Evolutionary conservation across 2,797 vertebrate species (phyloP).

Genomic region (Channa striata): DNA sequence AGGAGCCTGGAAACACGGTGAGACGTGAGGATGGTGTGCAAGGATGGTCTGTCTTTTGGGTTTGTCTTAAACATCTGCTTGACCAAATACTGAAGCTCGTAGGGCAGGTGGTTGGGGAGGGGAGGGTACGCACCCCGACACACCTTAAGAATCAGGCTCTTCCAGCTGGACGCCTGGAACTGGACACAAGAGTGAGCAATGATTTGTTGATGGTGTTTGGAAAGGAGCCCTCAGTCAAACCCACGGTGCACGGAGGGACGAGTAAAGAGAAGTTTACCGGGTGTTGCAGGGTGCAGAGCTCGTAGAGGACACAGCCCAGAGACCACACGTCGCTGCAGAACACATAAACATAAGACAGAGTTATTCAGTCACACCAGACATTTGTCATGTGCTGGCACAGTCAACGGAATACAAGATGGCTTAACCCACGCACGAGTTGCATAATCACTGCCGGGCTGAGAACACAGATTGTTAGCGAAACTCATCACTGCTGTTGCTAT

Average conservation of each 20-base stretch:
- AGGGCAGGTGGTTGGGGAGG: slow-evolving; percentile 88
- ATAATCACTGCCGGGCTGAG: slow-evolving; percentile 15
- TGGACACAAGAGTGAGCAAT: slow-evolving; percentile 67
- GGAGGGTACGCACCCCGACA: slow-evolving; percentile 90
- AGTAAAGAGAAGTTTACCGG: slow-evolving; percentile 83
- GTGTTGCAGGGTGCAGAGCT: slow-evolving; percentile 92
- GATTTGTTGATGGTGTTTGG: slow-evolving; percentile 30
- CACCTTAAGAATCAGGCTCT: slow-evolving; percentile 94
- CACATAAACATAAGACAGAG: slow-evolving; percentile 45
- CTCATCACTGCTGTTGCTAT: slow-evolving; percentile 2
- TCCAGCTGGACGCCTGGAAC: slow-evolving; percentile 97
- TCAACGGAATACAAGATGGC: neutral
- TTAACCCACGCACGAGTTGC: slow-evolving; percentile 14
- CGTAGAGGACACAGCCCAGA: slow-evolving; percentile 94
- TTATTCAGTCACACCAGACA: slow-evolving; percentile 57
- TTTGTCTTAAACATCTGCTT: slow-evolving; percentile 94
- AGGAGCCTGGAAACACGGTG: slow-evolving; percentile 82
- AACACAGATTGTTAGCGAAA: no score
- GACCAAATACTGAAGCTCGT: slow-evolving; percentile 89
- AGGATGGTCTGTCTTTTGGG: slow-evolving; percentile 90
- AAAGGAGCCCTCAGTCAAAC: slow-evolving; percentile 27
- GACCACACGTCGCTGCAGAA: slow-evolving; percentile 95
- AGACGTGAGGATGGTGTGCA: slow-evolving; percentile 89
- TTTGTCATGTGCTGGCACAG: slow-evolving; percentile 37
- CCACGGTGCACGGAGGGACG: neutral